phyloP scores from a whole-genome alignment of 1,140 invertebrate genomes.

The Bombus polaris region DNA sequence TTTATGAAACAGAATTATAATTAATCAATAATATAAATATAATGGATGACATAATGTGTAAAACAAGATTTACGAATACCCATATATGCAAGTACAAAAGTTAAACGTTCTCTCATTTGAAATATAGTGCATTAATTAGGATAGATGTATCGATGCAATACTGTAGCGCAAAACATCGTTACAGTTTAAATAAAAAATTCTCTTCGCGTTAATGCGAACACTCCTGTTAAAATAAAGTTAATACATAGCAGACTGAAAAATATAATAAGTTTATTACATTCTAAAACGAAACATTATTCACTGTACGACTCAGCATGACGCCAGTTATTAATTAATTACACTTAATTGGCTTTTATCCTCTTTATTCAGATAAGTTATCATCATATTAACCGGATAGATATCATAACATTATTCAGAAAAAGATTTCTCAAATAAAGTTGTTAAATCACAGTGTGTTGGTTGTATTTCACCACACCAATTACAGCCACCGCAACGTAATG shows the following conservation, averaged over 20 bases:
- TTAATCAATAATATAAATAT: too few relatives aligned
- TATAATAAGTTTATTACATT: too few relatives aligned
- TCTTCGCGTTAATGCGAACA: not conserved
- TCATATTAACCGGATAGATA: not conserved
- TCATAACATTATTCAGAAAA: constrained; percentile 6
- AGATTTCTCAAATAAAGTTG: constrained; percentile 55
- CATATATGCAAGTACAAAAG: too few relatives aligned
- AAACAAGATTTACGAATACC: too few relatives aligned
- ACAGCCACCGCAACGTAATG: constrained; percentile 59
- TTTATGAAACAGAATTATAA: too few relatives aligned
- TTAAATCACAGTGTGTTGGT: constrained; percentile 53
- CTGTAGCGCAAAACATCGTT: not conserved
- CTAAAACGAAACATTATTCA: not conserved
- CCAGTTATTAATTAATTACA: not conserved
- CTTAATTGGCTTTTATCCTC: not conserved
- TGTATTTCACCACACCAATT: constrained; percentile 66
- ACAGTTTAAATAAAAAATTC: not conserved
- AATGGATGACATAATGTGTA: too few relatives aligned
- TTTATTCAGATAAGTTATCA: not conserved
- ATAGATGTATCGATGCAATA: too few relatives aligned
- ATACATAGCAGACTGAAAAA: not conserved
- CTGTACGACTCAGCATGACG: not conserved
- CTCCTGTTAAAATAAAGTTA: not conserved
- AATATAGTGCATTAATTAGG: too few relatives aligned
- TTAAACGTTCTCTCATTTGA: too few relatives aligned